phyloP scores from a whole-genome alignment of 2,888 invertebrate genomes.

The Callyntrura guangdongensis region DNA sequence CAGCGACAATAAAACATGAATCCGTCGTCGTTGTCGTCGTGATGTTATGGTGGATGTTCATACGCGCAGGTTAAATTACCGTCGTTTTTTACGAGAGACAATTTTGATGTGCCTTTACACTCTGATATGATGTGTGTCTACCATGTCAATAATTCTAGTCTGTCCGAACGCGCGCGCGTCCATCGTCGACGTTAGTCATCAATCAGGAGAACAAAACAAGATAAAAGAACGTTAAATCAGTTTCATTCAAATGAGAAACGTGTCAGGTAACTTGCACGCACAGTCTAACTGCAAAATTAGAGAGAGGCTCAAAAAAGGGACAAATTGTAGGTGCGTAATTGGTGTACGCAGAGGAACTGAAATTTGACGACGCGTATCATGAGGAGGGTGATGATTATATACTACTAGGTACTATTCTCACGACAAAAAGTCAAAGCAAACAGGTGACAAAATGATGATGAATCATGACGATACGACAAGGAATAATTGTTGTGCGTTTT shows the following conservation, averaged over 20 bases:
- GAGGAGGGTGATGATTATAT: neutral
- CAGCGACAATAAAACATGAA: slow-evolving; percentile 39
- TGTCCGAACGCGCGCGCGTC: neutral
- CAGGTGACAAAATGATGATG: neutral
- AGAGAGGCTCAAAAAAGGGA: slow-evolving; percentile 9
- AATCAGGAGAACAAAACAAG: slow-evolving; percentile 26
- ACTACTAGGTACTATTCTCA: slow-evolving; percentile 44
- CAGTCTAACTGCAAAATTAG: neutral
- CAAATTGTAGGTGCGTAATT: slow-evolving; percentile 36
- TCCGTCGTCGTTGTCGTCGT: slow-evolving; percentile 9
- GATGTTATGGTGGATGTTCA: too few species aligned
- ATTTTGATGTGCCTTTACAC: too few species aligned
- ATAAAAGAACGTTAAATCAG: slow-evolving; percentile 32
- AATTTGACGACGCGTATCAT: too few species aligned
- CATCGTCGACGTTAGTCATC: slow-evolving; percentile 37
- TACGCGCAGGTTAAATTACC: too few species aligned
- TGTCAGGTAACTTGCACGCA: neutral
- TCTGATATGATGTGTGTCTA: too few species aligned
- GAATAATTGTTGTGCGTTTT: too few species aligned
- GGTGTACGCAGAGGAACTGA: too few species aligned
- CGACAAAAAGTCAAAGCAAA: neutral
- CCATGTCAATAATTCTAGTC: too few species aligned
- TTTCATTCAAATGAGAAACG: slow-evolving; percentile 45
- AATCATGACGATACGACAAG: neutral
- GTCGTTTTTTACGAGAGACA: too few species aligned